Evolutionary conservation across 2,888 invertebrate species (phyloP), one percentile per base, ranked within the genome.

Genomic region (Ophion slaviceki): DNA sequence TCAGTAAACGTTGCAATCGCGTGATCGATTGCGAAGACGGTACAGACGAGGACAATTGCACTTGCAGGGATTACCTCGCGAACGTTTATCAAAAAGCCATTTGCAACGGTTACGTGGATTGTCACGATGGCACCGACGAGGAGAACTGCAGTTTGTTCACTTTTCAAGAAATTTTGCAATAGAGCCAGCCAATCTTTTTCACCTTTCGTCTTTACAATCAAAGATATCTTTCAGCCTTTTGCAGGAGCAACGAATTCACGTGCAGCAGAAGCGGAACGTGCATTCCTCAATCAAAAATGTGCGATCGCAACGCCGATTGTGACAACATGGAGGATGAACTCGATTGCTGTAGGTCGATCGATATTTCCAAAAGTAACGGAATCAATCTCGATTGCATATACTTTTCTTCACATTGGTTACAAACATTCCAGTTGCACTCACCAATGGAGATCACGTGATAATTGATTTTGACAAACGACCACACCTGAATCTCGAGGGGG

Each of bases 1-100:
- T 94, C 36, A 88, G 92, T 2, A 95, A 95, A 88, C 95, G 96
- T 45, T 98, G 98, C 92, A 95, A 98, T 91, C 95, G 95, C 66
- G 94, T 95, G 82, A 93, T 96, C 24, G 97, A 98, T 91, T 98
- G 98, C 92, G 97, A 97, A 94, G 98, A 98, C 94, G 97, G 96
- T 5, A 96, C 96, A 0, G 98, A 98, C 92, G 98, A 98, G 94
- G 92, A 95, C 6, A 94, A 95, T 84, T 98, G 98, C 91, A 95
- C 95, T 0, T 98, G 98, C 91, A 95, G 94, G n/a, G 97, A 97
- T 90, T 96, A 96, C 90, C 93, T 98, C 66, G 93, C 93, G 80
- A 94, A 94, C 20, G 91, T 93, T 1, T 90, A 95, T 85, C 95
- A 95, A 14, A 93, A 94, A 10, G 95, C 96, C 0, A 94, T 98